Evolutionary conservation across 2,888 invertebrate genomes (phyloP), one percentile per base, ranked within the genome.

Genomic region (Frankliniella fusca): DNA sequence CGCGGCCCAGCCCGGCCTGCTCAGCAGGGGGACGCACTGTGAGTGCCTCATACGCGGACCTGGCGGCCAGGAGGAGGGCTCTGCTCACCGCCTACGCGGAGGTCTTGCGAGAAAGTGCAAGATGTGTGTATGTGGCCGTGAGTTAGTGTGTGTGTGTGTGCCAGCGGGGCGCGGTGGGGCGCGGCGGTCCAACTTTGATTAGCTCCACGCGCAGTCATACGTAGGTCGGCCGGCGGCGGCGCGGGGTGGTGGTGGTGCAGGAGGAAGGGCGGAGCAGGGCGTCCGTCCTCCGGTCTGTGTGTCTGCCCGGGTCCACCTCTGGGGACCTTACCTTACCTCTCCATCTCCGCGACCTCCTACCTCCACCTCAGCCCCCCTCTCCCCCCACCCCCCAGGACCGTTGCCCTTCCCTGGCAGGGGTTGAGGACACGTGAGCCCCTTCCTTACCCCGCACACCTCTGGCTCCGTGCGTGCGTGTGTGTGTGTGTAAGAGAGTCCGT

Each of bases 101-200:
- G 38, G 38, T 38, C 38, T 2, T 54, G 12, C n/a, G 38, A 38
- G 38, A 38, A 38, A 5, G 38, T 54, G 12, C 7, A 5, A 18
- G 54, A 12, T 18, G 15, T 8, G 23, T 76, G 70, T 70, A 27
- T 70, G 70, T 61, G 61, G 18, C 23, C 27, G 70, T 27, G 70
- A 54, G 54, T 18, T 54, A n/a, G 20, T n/a, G 7, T 61, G 70
- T 27, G 2, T 2, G 38, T 5, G 38, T 2, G 38, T 2, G 3
- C 3, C 3, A 5, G 38, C 38, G 38, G 38, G 38, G 38, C 38
- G 38, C 3, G 38, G 38, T 5, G 38, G 38, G 38, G 38, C 38
- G 38, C 15, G 18, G 54, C 54, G 15, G 70, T 12, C 70, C 27
- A 76, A 76, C 70, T 76, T 76, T 76, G 70, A 76, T 76, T 76